phyloP scores from a whole-genome alignment of 2,797 vertebrate genomes.

The Pitangus sulphuratus region DNA sequence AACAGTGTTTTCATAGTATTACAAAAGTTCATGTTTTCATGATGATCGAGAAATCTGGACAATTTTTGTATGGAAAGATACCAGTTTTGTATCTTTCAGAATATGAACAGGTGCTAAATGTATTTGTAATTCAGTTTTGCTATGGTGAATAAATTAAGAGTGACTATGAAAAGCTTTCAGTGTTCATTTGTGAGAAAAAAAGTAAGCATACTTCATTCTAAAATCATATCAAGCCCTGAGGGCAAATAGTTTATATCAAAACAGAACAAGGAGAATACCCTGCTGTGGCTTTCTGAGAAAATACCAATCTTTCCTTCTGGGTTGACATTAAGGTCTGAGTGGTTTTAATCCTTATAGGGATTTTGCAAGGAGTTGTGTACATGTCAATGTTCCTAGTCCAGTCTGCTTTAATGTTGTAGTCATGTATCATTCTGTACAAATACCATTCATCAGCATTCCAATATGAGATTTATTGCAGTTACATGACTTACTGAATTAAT shows the following conservation, averaged over 20 bases:
- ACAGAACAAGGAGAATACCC: constrained; percentile 46
- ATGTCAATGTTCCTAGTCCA: constrained; percentile 10
- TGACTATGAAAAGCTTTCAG: constrained; percentile 58
- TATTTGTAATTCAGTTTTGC: constrained; percentile 51
- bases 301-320: constrained; percentile 58
- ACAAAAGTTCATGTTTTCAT: constrained; percentile 19
- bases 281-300: constrained; percentile 68
- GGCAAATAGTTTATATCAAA: constrained; percentile 53
- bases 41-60: not conserved
- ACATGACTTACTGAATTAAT: not conserved
- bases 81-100: not conserved
- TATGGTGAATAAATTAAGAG: constrained; percentile 64
- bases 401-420: not conserved
- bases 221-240: constrained; percentile 56
- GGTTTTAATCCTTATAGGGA: constrained; percentile 44
- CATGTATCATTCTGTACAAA: not conserved
- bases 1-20: not conserved
- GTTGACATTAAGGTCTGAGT: constrained; percentile 47
- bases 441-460: not conserved
- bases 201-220: constrained; percentile 68
- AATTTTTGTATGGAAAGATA: not conserved
- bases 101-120: not conserved
- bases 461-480: not conserved
- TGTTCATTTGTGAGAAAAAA: constrained; percentile 67
- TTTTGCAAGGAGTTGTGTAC: constrained; percentile 54